Base-by-base conservation (phyloP, 2,113 vertebrate species). In the Rhinolophus ferrumequinum region DNA sequence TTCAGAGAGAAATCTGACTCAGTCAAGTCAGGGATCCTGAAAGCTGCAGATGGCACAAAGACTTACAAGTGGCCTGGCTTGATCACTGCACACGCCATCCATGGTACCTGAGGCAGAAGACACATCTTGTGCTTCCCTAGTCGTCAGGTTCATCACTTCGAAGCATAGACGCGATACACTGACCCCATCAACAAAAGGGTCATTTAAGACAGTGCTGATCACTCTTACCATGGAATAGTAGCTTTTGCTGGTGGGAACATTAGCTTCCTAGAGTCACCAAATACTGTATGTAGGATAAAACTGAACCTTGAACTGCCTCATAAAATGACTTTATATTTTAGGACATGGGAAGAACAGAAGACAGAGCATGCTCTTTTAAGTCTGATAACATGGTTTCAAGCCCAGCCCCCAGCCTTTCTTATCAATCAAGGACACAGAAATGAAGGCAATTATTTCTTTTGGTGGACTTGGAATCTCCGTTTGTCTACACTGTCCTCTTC, bases 291-390 rank as follows among this genome's bases (percentile, higher is more conserved):
- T 33, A 28, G 93, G 92, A 97, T 94, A 73, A 62, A 0, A 44
- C 44, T 88, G 96, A 97, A 90, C 96, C 92, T 97, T 95, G 28
- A 0, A 93, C 98, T 97, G 96, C 97, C 98, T 97, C 98, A 97
- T 94, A 12, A 86, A 73, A 96, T 97, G 84, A 0, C 96, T 98
- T 98, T 99, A 88, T 98, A 95, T 98, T 98, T 94, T 97, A 99
- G 99, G 99, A 94, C 99, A 99, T 96, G 98, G 99, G 98, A 99
- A 99, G 99, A 99, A 99, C 99, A 99, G 99, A 99, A 99, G 99
- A 98, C 99, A 99, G 98, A 99, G 99, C 99, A 99, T 99, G 99
- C 99, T 99, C 98, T 99, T 99, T 98, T 99, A 96, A 99, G 98
- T 98, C 30, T 93, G 97, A 95, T 92, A 60, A 92, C 94, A 95